Evolutionary conservation across 2,113 vertebrate genomes (phyloP).

Genomic region (Carettochelys insculpta): DNA sequence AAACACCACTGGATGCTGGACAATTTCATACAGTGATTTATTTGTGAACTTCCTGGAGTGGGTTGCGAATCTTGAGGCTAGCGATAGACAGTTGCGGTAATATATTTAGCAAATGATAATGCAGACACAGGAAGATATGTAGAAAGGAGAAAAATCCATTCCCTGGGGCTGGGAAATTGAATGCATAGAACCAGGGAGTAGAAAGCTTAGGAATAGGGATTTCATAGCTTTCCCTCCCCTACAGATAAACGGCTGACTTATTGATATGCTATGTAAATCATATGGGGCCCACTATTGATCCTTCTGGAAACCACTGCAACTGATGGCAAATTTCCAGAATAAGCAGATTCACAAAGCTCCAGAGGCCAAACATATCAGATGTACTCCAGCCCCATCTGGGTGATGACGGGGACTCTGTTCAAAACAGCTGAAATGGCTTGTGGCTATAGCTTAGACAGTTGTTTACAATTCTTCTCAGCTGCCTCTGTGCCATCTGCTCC

Average conservation of each 20-base stretch:
- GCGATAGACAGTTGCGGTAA: constrained; percentile 54
- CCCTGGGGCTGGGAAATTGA: constrained; percentile 40
- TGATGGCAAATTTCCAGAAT: constrained; percentile 47
- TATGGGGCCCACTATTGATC: neutral
- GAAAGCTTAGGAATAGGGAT: neutral
- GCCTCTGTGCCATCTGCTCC: neutral
- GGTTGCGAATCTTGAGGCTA: constrained; percentile 1
- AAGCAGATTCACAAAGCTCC: neutral
- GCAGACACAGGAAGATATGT: constrained; percentile 18
- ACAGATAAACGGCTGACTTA: neutral
- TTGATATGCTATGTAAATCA: neutral
- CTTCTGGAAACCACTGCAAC: constrained; percentile 28
- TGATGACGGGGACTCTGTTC: constrained; percentile 13
- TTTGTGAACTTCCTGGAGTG: constrained; percentile 34
- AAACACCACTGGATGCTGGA: neutral
- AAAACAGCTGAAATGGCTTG: constrained; percentile 31
- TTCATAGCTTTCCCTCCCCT: constrained; percentile 17
- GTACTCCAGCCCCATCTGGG: constrained; percentile 47
- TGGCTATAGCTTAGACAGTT: neutral
- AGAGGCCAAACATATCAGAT: constrained; percentile 14
- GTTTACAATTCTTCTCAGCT: constrained; percentile 10
- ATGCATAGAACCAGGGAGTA: constrained; percentile 42
- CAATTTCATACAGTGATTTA: constrained; percentile 52
- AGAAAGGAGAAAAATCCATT: constrained; percentile 34
- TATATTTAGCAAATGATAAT: constrained; percentile 58